Evolutionary conservation across 2,113 vertebrate genomes (phyloP).

Genomic region (Melanotaenia duboulayi): DNA sequence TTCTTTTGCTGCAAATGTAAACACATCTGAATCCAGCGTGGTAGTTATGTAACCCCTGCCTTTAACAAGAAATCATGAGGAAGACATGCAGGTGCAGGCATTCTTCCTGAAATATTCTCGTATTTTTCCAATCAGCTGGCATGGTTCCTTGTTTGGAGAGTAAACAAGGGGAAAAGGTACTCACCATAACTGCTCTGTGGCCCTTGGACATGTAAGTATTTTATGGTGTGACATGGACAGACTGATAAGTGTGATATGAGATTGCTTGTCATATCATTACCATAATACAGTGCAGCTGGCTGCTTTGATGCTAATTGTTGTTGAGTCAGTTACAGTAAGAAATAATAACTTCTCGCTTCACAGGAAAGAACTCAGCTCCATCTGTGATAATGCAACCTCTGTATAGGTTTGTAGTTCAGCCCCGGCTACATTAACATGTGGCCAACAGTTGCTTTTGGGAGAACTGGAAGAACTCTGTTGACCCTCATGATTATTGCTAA

Average conservation of each 20-base stretch:
- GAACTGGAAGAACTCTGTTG: constrained; percentile 58
- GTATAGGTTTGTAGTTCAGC: constrained; percentile 51
- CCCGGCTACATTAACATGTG: constrained; percentile 58
- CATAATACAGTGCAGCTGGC: constrained; percentile 66
- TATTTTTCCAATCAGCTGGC: constrained; percentile 68
- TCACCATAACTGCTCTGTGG: constrained; percentile 50
- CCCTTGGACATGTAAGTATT: constrained; percentile 44
- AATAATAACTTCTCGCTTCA: constrained; percentile 66
- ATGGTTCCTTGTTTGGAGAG: constrained; percentile 56
- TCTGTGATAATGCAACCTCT: constrained; percentile 48
- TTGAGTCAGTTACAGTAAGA: constrained; percentile 72
- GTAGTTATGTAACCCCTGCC: constrained; percentile 35
- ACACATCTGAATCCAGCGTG: constrained; percentile 13
- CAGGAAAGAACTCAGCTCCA: constrained; percentile 33
- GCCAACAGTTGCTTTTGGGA: constrained; percentile 60
- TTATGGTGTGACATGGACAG: constrained; percentile 56
- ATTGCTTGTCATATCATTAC: constrained; percentile 62
- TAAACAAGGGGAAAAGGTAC: constrained; percentile 61
- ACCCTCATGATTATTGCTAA: constrained; percentile 64
- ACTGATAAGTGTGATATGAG: constrained; percentile 59
- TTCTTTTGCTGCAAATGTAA: background rate
- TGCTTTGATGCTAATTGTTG: constrained; percentile 55
- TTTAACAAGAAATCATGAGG: constrained; percentile 26
- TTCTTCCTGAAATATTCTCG: constrained; percentile 47
- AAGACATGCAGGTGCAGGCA: constrained; percentile 31